These are phyloP conservation scores for Pheosia tremula DNA, from an alignment of 2,888 invertebrate species.

Conservation along the genomic window DNA sequence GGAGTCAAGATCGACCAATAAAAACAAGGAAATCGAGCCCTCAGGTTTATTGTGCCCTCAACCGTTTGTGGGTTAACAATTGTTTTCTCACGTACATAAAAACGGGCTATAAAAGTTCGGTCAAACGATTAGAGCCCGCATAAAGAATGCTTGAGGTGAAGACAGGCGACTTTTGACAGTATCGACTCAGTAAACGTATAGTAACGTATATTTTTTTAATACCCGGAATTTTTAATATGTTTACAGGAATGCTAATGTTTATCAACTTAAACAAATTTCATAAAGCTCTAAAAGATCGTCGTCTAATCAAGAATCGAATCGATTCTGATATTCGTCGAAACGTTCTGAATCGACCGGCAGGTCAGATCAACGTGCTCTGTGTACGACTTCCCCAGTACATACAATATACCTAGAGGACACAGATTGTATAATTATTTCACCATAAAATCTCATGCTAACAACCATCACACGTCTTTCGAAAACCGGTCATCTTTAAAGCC, in stretches of 20 bases:
- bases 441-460: not conserved
- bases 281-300: too few species aligned
- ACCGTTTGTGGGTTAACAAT: conserved; percentile 66
- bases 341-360: not conserved
- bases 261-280: too few species aligned
- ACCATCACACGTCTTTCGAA: not conserved
- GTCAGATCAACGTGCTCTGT: conserved; percentile 7
- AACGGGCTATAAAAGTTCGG: conserved; percentile 57
- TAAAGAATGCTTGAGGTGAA: conserved; percentile 42
- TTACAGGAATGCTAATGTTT: too few species aligned
- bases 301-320: too few species aligned
- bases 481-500: conserved; percentile 12
- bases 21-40: conserved; percentile 39
- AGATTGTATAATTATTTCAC: conserved; percentile 9
- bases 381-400: not conserved
- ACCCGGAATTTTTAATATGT: too few species aligned
- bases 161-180: too few species aligned
- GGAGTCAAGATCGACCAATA: conserved; percentile 46
- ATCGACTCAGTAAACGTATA: too few species aligned
- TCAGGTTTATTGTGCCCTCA: conserved; percentile 46
- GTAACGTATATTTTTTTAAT: too few species aligned
- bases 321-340: too few species aligned
- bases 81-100: conserved; percentile 75
- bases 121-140: conserved; percentile 47
- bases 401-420: not conserved